phyloP scores from a whole-genome alignment of 2,113 vertebrate genomes.

The Channa argus region DNA sequence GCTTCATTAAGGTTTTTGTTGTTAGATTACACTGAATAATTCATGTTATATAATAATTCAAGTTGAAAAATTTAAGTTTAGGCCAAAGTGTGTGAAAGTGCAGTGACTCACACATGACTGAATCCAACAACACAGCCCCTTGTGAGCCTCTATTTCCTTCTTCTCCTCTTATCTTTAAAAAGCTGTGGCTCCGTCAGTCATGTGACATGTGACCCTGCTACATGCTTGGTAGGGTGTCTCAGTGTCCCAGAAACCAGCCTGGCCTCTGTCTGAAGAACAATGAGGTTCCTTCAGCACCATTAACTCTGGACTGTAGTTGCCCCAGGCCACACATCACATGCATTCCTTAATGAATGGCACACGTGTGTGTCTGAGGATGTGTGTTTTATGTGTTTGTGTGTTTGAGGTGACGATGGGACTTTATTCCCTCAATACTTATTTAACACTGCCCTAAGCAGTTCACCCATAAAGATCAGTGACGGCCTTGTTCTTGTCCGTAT shows the following conservation, averaged over 20 bases:
- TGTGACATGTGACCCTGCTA: constrained; percentile 64
- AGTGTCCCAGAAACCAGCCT: constrained; percentile 69
- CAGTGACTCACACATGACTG: constrained; percentile 17
- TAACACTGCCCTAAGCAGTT: constrained; percentile 63
- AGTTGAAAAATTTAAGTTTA: neutral
- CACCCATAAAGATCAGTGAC: constrained; percentile 67
- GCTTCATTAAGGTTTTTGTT: neutral
- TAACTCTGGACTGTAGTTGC: constrained; percentile 62
- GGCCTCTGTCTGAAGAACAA: constrained; percentile 69
- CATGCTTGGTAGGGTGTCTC: constrained; percentile 52
- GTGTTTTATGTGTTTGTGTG: constrained; percentile 13
- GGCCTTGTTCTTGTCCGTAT: constrained; percentile 67
- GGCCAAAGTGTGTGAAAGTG: constrained; percentile 1
- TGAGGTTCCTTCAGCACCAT: constrained; percentile 67
- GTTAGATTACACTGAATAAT: too few species aligned
- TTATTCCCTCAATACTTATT: constrained; percentile 62
- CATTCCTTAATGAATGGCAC: constrained; percentile 66
- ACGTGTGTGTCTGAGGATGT: constrained; percentile 31
- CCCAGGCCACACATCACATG: constrained; percentile 74
- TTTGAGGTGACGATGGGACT: constrained; percentile 49
- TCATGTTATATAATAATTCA: too few species aligned
- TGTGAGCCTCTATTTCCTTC: constrained; percentile 22
- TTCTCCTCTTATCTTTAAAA: constrained; percentile 48
- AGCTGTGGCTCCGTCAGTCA: constrained; percentile 53
- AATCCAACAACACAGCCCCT: constrained; percentile 8